Percentiles rank a stretch among this genome's conserved stretches.
Conservation (phyloP, 1,140 invertebrate species). For the Drosophila burlai region DNA sequence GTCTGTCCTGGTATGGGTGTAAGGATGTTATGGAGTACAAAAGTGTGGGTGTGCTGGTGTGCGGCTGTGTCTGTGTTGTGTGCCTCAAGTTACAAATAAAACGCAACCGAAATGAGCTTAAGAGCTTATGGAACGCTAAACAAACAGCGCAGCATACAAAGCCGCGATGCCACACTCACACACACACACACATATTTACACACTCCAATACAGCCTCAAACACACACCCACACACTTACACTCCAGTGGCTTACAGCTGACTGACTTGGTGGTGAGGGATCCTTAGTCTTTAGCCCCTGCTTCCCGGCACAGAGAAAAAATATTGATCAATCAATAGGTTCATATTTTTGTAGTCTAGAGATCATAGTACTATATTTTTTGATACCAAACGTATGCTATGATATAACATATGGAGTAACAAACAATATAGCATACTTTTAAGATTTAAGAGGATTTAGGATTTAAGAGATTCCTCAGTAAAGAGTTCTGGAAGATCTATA, state of each 20-base stretch:
- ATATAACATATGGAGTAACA: background rate
- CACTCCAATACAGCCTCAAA: slow-evolving; percentile 3
- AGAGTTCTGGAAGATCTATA: background rate
- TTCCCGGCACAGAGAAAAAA: slow-evolving; percentile 26
- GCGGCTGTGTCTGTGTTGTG: slow-evolving; percentile 17
- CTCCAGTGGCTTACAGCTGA: slow-evolving; percentile 64
- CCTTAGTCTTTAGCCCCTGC: slow-evolving; percentile 46
- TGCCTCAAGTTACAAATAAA: slow-evolving; percentile 82
- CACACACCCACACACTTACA: slow-evolving; percentile 2
- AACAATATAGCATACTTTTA: too few relatives aligned
- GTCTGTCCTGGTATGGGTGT: slow-evolving; percentile 29
- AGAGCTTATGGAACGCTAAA: slow-evolving; percentile 82
- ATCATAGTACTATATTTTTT: background rate
- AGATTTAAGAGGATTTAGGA: too few relatives aligned
- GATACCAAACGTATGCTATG: background rate
- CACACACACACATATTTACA: slow-evolving; percentile 28
- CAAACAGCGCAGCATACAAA: slow-evolving; percentile 78
- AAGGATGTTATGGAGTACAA: background rate
- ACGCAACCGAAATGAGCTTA: slow-evolving; percentile 82
- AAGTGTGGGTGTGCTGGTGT: slow-evolving; percentile 6
- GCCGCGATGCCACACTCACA: slow-evolving; percentile 66
- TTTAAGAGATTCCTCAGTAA: too few relatives aligned
- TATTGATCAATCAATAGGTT: too few relatives aligned
- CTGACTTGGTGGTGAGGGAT: slow-evolving; percentile 47
- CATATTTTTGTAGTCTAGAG: rapidly evolving